Evolutionary conservation across 2,113 vertebrate species (phyloP).

Genomic region (Protomyctophum bolini): DNA sequence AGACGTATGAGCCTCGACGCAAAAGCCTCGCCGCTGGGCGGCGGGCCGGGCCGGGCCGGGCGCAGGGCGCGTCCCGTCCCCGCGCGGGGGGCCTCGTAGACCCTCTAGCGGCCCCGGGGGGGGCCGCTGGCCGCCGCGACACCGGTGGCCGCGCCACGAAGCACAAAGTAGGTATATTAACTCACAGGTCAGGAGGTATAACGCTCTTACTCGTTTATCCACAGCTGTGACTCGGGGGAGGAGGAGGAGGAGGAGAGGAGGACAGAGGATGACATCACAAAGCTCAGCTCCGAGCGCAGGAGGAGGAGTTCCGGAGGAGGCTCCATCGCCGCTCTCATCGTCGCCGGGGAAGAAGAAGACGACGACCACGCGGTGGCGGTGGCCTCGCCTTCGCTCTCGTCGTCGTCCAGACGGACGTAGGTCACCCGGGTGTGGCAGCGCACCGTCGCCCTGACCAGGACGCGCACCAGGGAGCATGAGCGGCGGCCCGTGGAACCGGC

Average conservation of each 20-base stretch:
- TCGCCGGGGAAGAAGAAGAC: slow-evolving; percentile 5
- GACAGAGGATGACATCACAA: slow-evolving; percentile 82
- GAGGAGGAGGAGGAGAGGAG: slow-evolving; percentile 80
- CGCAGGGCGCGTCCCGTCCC: no score
- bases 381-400: slow-evolving; percentile 67
- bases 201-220: slow-evolving; percentile 71
- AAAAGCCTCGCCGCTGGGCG: no score
- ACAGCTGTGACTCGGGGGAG: slow-evolving; percentile 76
- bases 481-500: slow-evolving; percentile 35
- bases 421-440: slow-evolving; percentile 78
- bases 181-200: slow-evolving; percentile 73
- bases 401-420: slow-evolving; percentile 68
- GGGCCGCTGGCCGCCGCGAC: no score
- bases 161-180: slow-evolving; percentile 16
- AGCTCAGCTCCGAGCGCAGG: slow-evolving; percentile 80
- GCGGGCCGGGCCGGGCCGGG: no score
- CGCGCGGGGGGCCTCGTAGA: no score
- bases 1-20: no score
- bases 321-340: slow-evolving; percentile 37
- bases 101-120: no score
- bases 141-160: no score
- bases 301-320: slow-evolving; percentile 72
- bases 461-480: slow-evolving; percentile 74
- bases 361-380: no score
- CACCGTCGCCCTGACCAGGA: slow-evolving; percentile 78